Evolutionary conservation across 1,140 invertebrate genomes (phyloP).

Genomic region (Pachyrhynchus sulphureomaculatus): DNA sequence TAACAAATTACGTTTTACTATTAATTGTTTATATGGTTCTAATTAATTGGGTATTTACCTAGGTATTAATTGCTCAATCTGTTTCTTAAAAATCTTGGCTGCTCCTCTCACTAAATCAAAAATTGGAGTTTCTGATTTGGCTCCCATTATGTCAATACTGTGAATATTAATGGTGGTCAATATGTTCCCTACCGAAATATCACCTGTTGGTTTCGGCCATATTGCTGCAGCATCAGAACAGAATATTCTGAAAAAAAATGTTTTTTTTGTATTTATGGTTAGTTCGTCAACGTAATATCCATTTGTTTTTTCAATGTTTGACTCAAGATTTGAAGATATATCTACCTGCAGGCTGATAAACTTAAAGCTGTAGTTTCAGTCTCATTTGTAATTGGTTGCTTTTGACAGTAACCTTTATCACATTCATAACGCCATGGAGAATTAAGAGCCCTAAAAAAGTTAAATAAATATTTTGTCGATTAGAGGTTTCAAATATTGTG

Average conservation of each 20-base stretch:
- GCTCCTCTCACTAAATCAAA: conserved; percentile 53
- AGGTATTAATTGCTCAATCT: conserved; percentile 48
- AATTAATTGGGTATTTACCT: too few species aligned
- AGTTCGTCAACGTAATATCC: neutral
- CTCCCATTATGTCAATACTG: conserved; percentile 55
- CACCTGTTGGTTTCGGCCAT: conserved; percentile 73
- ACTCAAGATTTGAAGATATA: too few species aligned
- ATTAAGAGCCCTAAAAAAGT: conserved; percentile 24
- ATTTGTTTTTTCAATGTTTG: too few species aligned
- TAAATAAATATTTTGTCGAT: too few species aligned
- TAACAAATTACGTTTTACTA: too few species aligned
- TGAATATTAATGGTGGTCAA: conserved; percentile 63
- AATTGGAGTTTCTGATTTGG: conserved; percentile 48
- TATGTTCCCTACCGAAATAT: conserved; percentile 59
- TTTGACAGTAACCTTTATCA: conserved; percentile 56
- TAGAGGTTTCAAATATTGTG: too few species aligned
- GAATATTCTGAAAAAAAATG: conserved; percentile 51
- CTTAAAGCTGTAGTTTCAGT: conserved; percentile 56
- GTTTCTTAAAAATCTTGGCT: conserved; percentile 42
- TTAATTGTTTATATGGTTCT: too few species aligned
- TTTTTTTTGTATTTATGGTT: too few species aligned
- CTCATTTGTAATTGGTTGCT: conserved; percentile 54
- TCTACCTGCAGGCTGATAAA: conserved; percentile 59
- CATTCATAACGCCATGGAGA: conserved; percentile 60
- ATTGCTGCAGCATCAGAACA: conserved; percentile 61